A percentile compares a stretch with the other conserved stretches of the same genome.
Evolutionary conservation across 1,140 invertebrate species (phyloP).

Genomic region (Drosophila sproati): DNA sequence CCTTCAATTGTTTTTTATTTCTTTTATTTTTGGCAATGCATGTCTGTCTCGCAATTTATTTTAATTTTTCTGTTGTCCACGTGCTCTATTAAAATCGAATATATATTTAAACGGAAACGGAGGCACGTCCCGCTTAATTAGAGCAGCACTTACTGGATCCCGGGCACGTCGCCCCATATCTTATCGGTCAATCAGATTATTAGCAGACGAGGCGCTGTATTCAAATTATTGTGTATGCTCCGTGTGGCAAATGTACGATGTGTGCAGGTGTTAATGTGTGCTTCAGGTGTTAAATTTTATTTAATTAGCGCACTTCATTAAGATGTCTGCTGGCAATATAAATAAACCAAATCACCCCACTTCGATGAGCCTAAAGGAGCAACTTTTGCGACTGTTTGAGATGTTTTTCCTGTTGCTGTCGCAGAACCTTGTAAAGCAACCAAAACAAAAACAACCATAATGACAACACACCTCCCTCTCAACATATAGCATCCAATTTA

Average conservation of each 20-base stretch:
- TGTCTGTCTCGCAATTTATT: constrained; percentile 60
- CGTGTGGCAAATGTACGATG: constrained; percentile 7
- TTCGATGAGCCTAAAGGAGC: not conserved
- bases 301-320: constrained; percentile 45
- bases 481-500: constrained; percentile 32
- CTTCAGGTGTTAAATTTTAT: constrained; percentile 33
- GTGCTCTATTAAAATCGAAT: constrained; percentile 13
- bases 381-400: constrained; percentile 8
- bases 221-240: constrained; percentile 32
- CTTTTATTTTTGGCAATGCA: constrained; percentile 42
- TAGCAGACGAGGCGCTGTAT: constrained; percentile 50
- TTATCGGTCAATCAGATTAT: constrained; percentile 48
- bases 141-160: constrained; percentile 30
- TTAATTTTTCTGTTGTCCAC: constrained; percentile 74
- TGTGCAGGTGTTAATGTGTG: not conserved
- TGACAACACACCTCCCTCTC: not conserved
- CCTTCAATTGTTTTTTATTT: constrained; percentile 4
- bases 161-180: constrained; percentile 59
- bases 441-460: constrained; percentile 2
- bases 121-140: constrained; percentile 74
- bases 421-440: constrained; percentile 10
- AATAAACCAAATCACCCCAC: constrained; percentile 12
- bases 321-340: constrained; percentile 33
- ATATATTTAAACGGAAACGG: constrained; percentile 41
- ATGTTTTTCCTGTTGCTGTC: constrained; percentile 40